phyloP scores from a whole-genome alignment of 2,113 vertebrate genomes.

The Ranitomeya variabilis region DNA sequence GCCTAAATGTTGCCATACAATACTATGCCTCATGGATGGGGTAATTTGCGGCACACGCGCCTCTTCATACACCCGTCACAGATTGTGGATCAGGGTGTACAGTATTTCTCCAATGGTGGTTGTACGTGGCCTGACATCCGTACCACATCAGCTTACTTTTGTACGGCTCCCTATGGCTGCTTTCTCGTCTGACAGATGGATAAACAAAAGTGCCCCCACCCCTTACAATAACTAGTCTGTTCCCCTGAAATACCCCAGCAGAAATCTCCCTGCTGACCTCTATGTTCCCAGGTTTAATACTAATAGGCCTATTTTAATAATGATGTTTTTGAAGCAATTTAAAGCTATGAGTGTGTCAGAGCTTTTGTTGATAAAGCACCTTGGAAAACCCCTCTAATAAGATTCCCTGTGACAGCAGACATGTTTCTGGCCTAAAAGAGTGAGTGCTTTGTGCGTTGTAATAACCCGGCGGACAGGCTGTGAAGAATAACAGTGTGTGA shows the following conservation, averaged over 20 bases:
- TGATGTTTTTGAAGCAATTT: conserved; percentile 58
- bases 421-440: conserved; percentile 47
- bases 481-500: conserved; percentile 23
- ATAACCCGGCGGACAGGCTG: not conserved
- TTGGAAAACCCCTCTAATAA: conserved; percentile 54
- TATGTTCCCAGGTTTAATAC: conserved; percentile 51
- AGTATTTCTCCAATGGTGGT: not conserved
- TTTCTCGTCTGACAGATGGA: conserved; percentile 44
- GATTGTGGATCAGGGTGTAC: not conserved
- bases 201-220: conserved; percentile 39
- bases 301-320: conserved; percentile 59
- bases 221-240: conserved; percentile 55
- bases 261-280: conserved; percentile 48
- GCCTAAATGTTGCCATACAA: too few relatives aligned
- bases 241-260: conserved; percentile 46
- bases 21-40: too few relatives aligned
- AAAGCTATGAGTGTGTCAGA: conserved; percentile 45
- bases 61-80: not conserved
- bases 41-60: too few relatives aligned
- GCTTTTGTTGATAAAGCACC: conserved; percentile 50
- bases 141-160: not conserved
- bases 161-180: not conserved
- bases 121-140: not conserved
- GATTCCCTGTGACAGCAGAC: conserved; percentile 53
- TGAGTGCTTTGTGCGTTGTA: conserved; percentile 27